phyloP scores from a whole-genome alignment of 2,888 invertebrate species.

The Cenopis cana region DNA sequence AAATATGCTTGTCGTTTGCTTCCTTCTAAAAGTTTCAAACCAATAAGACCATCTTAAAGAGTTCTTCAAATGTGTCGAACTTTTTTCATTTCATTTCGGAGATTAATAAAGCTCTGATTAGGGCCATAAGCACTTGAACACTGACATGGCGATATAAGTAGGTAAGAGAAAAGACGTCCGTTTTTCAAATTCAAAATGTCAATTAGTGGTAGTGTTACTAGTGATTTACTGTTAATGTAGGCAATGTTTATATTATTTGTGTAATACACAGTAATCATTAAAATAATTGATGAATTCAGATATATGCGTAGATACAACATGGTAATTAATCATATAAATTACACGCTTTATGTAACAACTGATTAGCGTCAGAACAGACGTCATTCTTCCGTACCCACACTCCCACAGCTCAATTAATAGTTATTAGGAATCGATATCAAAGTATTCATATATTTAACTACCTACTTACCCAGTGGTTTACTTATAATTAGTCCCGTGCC shows the following conservation, averaged over 20 bases:
- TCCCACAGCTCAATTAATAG: not conserved
- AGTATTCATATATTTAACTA: not conserved
- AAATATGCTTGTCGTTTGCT: conserved; percentile 34
- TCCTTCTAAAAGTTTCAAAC: conserved; percentile 23
- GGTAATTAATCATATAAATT: conserved; percentile 7
- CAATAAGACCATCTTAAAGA: conserved; percentile 40
- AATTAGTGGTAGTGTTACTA: not conserved
- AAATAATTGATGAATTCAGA: not conserved
- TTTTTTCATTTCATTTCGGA: conserved; percentile 71
- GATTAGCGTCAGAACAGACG: conserved; percentile 14
- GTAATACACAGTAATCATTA: not conserved
- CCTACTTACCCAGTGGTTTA: no score
- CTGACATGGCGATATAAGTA: conserved; percentile 48
- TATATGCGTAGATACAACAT: conserved; percentile 22
- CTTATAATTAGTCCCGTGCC: not conserved
- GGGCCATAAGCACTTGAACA: conserved; percentile 62
- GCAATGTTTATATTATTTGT: not conserved
- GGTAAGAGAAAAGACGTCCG: not conserved
- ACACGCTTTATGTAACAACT: conserved; percentile 1
- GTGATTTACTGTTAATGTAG: not conserved
- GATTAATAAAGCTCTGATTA: conserved; percentile 55
- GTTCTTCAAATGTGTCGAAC: conserved; percentile 51
- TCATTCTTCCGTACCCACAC: conserved; percentile 21
- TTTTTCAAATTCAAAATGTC: not conserved
- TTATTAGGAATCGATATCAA: conserved; percentile 19